phyloP scores from a whole-genome alignment of 2,113 vertebrate genomes.

The Platysternon megacephalum region DNA sequence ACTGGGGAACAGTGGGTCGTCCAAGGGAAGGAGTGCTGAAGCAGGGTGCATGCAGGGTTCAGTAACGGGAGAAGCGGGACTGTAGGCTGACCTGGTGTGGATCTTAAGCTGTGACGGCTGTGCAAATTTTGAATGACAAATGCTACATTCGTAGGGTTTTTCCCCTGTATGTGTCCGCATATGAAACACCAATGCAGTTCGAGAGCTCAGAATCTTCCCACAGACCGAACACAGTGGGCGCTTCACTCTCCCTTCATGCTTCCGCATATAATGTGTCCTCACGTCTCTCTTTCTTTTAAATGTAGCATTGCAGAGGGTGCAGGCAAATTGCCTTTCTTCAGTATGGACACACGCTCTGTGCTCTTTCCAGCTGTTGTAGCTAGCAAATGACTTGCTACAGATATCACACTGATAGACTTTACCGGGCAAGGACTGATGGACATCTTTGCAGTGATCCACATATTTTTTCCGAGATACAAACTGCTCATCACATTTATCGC shows the following conservation, averaged over 20 bases:
- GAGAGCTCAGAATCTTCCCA: slow-evolving; percentile 76
- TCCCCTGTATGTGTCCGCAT: slow-evolving; percentile 77
- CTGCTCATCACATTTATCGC: slow-evolving; percentile 64
- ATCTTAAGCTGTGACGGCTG: slow-evolving; percentile 78
- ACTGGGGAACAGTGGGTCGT: not conserved
- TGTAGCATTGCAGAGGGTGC: slow-evolving; percentile 67
- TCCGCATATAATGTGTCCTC: slow-evolving; percentile 53
- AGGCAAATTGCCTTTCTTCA: slow-evolving; percentile 73
- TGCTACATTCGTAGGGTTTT: slow-evolving; percentile 68
- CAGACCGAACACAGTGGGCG: slow-evolving; percentile 75
- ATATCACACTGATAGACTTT: slow-evolving; percentile 74
- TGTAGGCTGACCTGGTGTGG: slow-evolving; percentile 71
- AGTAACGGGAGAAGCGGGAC: not conserved
- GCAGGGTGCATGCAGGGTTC: fast-evolving
- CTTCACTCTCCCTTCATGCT: slow-evolving; percentile 73
- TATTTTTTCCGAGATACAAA: slow-evolving; percentile 65
- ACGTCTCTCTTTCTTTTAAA: slow-evolving; percentile 77
- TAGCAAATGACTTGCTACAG: slow-evolving; percentile 73
- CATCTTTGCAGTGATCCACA: slow-evolving; percentile 64
- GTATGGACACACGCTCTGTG: slow-evolving; percentile 70
- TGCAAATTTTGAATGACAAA: slow-evolving; percentile 69
- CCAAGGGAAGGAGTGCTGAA: not conserved
- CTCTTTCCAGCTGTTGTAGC: slow-evolving; percentile 72
- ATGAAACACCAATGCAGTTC: slow-evolving; percentile 70
- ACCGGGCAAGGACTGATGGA: slow-evolving; percentile 61